Percentiles rank a stretch among this genome's conserved stretches.
These are phyloP conservation scores for Pygmarrhopalites habei DNA, from an alignment of 1,140 invertebrate species.

Conservation along the genomic window DNA sequence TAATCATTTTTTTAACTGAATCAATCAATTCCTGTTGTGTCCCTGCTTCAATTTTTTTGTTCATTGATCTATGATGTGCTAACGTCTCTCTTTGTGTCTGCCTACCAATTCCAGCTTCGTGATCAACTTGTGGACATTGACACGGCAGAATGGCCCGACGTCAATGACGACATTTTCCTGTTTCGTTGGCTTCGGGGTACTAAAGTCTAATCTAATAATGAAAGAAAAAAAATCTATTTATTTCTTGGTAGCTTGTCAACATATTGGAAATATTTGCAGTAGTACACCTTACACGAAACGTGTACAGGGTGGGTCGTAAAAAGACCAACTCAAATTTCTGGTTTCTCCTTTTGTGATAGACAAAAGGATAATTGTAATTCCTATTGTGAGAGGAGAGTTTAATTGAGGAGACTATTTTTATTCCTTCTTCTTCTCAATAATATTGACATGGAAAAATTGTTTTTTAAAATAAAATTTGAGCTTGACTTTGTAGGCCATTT, in stretches of 20 bases:
- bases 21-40: not conserved
- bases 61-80: not conserved
- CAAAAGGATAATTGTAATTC: no score
- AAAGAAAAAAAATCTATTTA: not conserved
- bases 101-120: constrained; percentile 24
- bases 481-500: no score
- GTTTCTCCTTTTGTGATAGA: no score
- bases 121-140: constrained; percentile 34
- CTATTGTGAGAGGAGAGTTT: no score
- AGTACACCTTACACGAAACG: no score
- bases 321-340: no score
- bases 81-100: not conserved
- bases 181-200: constrained; percentile 29
- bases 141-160: constrained; percentile 23
- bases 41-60: not conserved
- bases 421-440: no score
- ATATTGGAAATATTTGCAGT: constrained; percentile 4
- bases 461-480: no score
- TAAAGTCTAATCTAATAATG: no score
- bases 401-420: no score
- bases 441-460: no score
- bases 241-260: not conserved
- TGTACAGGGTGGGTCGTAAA: no score
- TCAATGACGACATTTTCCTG: constrained; percentile 23
- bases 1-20: not conserved